Conservation (phyloP, 64 coral and sea anemone genomes). For the Montipora foliosa region DNA sequence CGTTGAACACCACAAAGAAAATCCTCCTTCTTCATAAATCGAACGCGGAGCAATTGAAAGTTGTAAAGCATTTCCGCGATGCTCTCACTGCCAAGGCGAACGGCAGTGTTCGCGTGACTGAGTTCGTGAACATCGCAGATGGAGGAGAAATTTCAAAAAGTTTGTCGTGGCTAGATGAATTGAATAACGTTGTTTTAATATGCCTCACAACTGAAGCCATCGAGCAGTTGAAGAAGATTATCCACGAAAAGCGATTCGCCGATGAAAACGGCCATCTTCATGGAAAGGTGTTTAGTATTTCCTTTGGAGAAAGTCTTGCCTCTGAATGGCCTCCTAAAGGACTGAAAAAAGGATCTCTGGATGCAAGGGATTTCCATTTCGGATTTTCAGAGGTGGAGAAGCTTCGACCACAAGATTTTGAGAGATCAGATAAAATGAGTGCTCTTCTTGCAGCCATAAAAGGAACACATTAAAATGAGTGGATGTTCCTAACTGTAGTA, state of each 20-base stretch:
- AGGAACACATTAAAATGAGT: conserved; percentile 10
- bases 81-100: conserved; percentile 35
- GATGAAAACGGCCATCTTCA: conserved; percentile 67
- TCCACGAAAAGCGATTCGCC: conserved; percentile 59
- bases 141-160: conserved; percentile 21
- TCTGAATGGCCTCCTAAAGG: conserved; percentile 74
- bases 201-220: conserved; percentile 70
- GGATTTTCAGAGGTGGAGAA: conserved; percentile 64
- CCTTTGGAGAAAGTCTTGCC: conserved; percentile 73
- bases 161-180: conserved; percentile 64
- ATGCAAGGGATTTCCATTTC: conserved; percentile 79
- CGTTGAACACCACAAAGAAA: conserved; percentile 58
- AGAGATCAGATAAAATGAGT: conserved; percentile 63
- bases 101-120: conserved; percentile 56
- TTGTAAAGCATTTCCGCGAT: conserved; percentile 72
- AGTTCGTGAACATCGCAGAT: conserved; percentile 62
- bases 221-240: conserved; percentile 35
- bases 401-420: conserved; percentile 59
- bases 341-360: conserved; percentile 1
- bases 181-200: conserved; percentile 83
- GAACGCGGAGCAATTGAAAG: conserved; percentile 9
- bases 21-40: conserved; percentile 73
- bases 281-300: conserved; percentile 77
- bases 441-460: conserved; percentile 69
- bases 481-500: too few species aligned